Evolutionary conservation across 2,113 vertebrate genomes (phyloP), one percentile per base, ranked within the genome.

Genomic region (Malurus melanocephalus): DNA sequence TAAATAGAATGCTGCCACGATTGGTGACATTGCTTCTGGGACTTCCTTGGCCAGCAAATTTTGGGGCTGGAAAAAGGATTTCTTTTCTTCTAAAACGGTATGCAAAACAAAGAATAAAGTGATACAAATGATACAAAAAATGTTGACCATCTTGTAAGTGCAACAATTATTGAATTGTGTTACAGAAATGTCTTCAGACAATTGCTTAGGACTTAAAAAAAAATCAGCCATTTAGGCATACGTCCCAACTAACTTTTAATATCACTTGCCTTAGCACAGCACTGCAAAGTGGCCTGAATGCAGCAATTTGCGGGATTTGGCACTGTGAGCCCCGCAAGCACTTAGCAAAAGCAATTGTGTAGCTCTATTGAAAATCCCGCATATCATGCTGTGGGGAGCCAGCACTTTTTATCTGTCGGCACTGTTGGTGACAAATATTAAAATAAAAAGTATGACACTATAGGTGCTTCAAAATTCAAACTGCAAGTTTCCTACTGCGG

Each of bases 391-490:
- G 75, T 77, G 87, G 95, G 94, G 94, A 96, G 95, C 86, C 94
- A 93, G 92, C 93, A 92, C 93, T 95, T 95, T 93, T 96, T 96
- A 93, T 93, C 94, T 96, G 93, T 90, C 80, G 1, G 94, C 94
- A 74, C 94, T 95, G 94, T 68, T 95, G 95, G 94, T 92, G 94
- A 95, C 95, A 95, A 95, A 96, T 95, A 94, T 93, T 93, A 93
- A 96, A 95, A 95, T 95, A 95, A 95, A 93, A 95, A 94, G 87
- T 95, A 94, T 86, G 96, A 94, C 93, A 88, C 96, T 92, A 95
- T 96, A 97, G 96, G 96, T 97, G 95, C 91, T 96, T 96, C 91
- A 95, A 87, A 94, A 97, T 96, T 96, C 95, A 95, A 93, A 87
- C 93, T 59, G 92, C 88, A 95, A 95, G 92, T 95, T 95, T 95